Conservation (phyloP, 2,888 invertebrate species). For the Hydriomena furcata region DNA sequence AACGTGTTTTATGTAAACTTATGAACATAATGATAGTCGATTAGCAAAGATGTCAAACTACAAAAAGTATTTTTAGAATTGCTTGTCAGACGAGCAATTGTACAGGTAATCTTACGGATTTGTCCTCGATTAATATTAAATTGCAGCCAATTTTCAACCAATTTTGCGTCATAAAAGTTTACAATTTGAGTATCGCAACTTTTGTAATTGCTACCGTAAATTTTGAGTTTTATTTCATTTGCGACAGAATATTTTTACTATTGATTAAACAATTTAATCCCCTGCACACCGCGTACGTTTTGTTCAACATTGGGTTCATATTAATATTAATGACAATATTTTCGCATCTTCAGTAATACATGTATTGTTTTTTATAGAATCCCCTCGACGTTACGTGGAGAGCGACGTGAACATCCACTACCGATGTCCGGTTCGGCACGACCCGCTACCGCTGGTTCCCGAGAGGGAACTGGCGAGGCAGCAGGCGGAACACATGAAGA, state of each 20-base stretch:
- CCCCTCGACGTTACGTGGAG: conserved; percentile 94
- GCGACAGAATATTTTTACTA: no score
- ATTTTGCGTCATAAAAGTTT: background rate
- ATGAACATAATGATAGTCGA: background rate
- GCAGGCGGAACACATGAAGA: conserved; percentile 95
- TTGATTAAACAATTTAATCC: no score
- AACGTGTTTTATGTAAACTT: background rate
- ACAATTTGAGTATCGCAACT: background rate
- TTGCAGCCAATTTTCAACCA: conserved; percentile 1
- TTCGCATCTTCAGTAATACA: no score
- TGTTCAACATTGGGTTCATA: no score
- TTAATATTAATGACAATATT: no score
- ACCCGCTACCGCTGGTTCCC: conserved; percentile 92
- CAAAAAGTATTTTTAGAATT: background rate
- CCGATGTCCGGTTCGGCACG: conserved; percentile 93
- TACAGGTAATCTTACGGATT: background rate
- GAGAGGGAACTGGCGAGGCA: conserved; percentile 94
- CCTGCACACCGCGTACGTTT: no score
- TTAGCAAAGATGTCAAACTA: background rate
- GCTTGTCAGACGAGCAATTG: no score
- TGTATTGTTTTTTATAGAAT: no score
- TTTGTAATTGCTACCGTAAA: background rate
- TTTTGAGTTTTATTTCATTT: no score
- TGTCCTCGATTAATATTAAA: background rate
- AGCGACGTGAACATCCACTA: conserved; percentile 97